phyloP scores from a whole-genome alignment of 1,140 invertebrate genomes.

The Orussus abietinus region DNA sequence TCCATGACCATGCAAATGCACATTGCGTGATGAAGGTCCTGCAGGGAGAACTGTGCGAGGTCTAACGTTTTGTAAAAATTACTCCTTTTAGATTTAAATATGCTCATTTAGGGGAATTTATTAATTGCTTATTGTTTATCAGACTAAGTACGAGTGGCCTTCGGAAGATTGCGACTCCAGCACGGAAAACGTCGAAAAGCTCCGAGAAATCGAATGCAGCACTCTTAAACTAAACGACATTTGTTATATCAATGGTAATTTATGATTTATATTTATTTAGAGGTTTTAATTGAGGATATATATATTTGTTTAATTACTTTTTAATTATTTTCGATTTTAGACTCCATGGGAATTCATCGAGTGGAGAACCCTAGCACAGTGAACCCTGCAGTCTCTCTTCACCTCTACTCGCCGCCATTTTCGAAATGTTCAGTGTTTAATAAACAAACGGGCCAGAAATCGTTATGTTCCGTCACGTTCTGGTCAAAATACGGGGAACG shows the following conservation, averaged over 20 bases:
- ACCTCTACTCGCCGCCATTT: slow-evolving; percentile 96
- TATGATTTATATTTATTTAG: slow-evolving; percentile 5
- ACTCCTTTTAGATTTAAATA: not conserved
- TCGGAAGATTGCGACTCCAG: slow-evolving; percentile 23
- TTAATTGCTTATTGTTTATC: slow-evolving; percentile 23
- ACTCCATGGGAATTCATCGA: slow-evolving; percentile 89
- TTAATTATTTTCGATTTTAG: slow-evolving; percentile 52
- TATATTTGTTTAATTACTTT: slow-evolving; percentile 12
- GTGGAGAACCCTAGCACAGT: slow-evolving; percentile 92
- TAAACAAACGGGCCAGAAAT: slow-evolving; percentile 77
- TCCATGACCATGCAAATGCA: slow-evolving; percentile 94
- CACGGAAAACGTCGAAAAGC: slow-evolving; percentile 43
- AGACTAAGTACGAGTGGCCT: slow-evolving; percentile 76
- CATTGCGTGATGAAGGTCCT: slow-evolving; percentile 97
- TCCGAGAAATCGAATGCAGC: slow-evolving; percentile 63
- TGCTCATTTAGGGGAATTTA: slow-evolving; percentile 5
- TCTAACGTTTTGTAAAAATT: slow-evolving; percentile 25
- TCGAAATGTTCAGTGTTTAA: slow-evolving; percentile 87
- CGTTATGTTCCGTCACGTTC: slow-evolving; percentile 74
- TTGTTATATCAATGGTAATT: slow-evolving; percentile 92
- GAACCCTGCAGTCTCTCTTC: slow-evolving; percentile 85
- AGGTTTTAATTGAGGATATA: not conserved
- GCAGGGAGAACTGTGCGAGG: slow-evolving; percentile 68
- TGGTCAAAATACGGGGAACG: slow-evolving; percentile 82
- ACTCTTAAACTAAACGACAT: slow-evolving; percentile 72